These are phyloP conservation scores for Pagrus major DNA, from an alignment of 2,113 vertebrate genomes.

Conservation along the genomic window DNA sequence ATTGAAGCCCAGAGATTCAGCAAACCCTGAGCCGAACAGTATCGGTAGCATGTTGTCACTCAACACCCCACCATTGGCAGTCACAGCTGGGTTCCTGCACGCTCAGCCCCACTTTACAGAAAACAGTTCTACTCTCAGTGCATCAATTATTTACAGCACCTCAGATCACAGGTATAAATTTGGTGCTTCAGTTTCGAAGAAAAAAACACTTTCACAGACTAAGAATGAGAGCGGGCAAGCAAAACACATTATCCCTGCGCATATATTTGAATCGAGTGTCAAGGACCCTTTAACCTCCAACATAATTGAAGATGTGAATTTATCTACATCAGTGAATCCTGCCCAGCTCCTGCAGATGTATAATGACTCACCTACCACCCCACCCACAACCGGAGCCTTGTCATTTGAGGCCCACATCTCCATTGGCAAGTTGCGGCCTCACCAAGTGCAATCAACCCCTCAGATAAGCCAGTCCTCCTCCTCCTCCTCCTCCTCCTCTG, in stretches of 20 bases:
- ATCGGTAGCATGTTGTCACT: constrained; percentile 35
- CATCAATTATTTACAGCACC: constrained; percentile 68
- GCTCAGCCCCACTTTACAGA: constrained; percentile 47
- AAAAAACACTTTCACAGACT: constrained; percentile 30
- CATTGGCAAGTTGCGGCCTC: constrained; percentile 26
- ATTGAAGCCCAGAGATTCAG: constrained; percentile 15
- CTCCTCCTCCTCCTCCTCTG: constrained; percentile 23
- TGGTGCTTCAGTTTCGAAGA: constrained; percentile 16
- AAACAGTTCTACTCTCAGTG: constrained; percentile 53
- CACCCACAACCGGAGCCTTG: constrained; percentile 21
- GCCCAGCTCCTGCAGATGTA: constrained; percentile 18
- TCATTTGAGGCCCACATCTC: constrained; percentile 37
- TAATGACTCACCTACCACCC: constrained; percentile 50
- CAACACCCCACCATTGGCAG: constrained; percentile 7
- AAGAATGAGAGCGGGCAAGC: constrained; percentile 7
- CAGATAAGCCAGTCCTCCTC: constrained; percentile 38
- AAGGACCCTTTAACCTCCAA: constrained; percentile 37
- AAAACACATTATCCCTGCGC: constrained; percentile 18
- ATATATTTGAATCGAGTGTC: constrained; percentile 20
- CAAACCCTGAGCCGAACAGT: constrained; percentile 3
- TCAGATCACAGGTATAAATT: constrained; percentile 56
- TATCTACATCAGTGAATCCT: constrained; percentile 12
- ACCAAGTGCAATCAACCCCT: constrained; percentile 39
- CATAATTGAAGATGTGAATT: constrained; percentile 14
- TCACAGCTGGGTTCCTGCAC: constrained; percentile 29